Evolutionary conservation across 2,797 vertebrate genomes (phyloP).

Genomic region (Hapalemur alaotrensis): DNA sequence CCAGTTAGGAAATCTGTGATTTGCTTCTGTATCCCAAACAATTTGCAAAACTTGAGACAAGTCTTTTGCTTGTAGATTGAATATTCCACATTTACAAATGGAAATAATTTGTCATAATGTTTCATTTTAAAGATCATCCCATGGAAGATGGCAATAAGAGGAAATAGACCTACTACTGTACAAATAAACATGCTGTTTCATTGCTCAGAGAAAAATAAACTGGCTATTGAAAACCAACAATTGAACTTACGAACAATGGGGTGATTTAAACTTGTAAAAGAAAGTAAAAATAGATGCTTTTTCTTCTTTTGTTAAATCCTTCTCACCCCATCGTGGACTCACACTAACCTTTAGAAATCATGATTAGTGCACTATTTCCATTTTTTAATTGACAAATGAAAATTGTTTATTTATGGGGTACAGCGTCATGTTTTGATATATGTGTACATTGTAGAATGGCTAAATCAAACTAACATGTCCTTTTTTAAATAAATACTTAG

Average conservation of each 20-base stretch:
- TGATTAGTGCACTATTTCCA: rapidly evolving
- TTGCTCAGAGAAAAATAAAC: no score
- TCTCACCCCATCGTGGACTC: not conserved
- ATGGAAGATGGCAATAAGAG: not conserved
- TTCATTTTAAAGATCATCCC: not conserved
- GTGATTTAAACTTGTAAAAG: not conserved
- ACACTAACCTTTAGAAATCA: no score
- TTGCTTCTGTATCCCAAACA: not conserved
- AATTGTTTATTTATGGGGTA: not conserved
- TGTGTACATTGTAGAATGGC: not conserved
- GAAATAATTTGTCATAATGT: not conserved
- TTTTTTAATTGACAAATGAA: not conserved
- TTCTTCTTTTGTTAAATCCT: not conserved
- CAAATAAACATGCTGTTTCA: not conserved
- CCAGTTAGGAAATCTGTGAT: not conserved
- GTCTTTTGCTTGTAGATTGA: not conserved
- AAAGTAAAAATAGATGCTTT: not conserved
- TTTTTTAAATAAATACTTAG: not conserved
- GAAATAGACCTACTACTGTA: rapidly evolving
- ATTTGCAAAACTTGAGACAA: not conserved
- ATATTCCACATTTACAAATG: not conserved
- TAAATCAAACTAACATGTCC: not conserved
- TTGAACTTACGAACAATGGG: not conserved
- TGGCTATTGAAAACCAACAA: not conserved
- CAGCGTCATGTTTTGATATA: not conserved